Conservation (phyloP, 2,797 vertebrate genomes). For the Hoplostethus mediterraneus region DNA sequence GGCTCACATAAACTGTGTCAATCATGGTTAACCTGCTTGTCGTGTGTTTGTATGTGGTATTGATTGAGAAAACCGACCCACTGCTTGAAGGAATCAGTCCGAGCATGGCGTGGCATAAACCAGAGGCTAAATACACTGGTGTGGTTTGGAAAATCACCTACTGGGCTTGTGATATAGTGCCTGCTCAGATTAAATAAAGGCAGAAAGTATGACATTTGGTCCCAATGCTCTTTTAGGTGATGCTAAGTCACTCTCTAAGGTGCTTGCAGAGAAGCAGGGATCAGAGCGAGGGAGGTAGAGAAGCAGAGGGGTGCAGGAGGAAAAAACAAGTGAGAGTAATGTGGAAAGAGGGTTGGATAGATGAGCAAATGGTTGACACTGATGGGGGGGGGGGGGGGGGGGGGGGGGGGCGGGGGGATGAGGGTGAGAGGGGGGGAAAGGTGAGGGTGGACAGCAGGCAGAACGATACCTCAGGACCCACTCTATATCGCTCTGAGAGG, state of each 20-base stretch:
- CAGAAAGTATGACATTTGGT: slow-evolving; percentile 23
- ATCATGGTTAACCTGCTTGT: no score
- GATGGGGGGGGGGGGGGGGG: neutral
- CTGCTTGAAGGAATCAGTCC: neutral
- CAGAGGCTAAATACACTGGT: neutral
- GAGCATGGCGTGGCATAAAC: neutral
- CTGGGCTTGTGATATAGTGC: neutral
- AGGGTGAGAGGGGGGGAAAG: slow-evolving; percentile 10
- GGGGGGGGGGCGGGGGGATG: neutral
- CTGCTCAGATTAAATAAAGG: slow-evolving; percentile 16
- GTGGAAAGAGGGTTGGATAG: neutral
- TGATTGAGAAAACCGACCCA: neutral
- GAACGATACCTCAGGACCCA: neutral
- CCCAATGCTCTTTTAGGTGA: slow-evolving; percentile 6
- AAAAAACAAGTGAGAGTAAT: neutral
- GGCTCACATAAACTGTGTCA: no score
- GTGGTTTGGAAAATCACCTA: neutral
- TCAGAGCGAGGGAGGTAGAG: neutral
- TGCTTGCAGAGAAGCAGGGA: slow-evolving; percentile 6
- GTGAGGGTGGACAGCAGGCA: neutral
- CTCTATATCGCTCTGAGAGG: slow-evolving; percentile 22
- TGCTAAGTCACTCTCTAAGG: neutral
- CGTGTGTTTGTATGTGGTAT: neutral
- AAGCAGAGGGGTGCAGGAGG: neutral
- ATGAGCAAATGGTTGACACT: neutral